Evolutionary conservation across 2,113 vertebrate species (phyloP).

Genomic region (Theristicus caerulescens): DNA sequence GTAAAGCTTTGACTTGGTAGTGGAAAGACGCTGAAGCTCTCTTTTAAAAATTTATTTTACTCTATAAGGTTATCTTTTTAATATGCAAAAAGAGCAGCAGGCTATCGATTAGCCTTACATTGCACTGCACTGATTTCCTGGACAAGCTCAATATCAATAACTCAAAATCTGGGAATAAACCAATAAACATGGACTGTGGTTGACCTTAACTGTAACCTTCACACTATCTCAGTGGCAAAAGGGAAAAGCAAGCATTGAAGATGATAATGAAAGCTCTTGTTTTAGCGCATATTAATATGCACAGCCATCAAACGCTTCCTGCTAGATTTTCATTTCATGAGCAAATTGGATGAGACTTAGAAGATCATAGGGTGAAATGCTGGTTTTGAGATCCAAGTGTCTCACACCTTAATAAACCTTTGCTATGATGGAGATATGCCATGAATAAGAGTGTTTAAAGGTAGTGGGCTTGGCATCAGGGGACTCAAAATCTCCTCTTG

Average conservation of each 20-base stretch:
- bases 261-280: slow-evolving; percentile 27
- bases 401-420: not conserved
- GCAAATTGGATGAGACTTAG: slow-evolving; percentile 23
- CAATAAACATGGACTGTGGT: not conserved
- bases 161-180: slow-evolving; percentile 45
- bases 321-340: slow-evolving; percentile 29
- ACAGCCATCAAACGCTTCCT: slow-evolving; percentile 26
- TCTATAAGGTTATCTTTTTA: slow-evolving; percentile 25
- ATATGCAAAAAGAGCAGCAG: slow-evolving; percentile 49
- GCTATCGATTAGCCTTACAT: slow-evolving; percentile 44
- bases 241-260: not conserved
- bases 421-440: not conserved
- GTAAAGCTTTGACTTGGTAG: not conserved
- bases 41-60: not conserved
- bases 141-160: slow-evolving; percentile 46
- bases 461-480: not conserved
- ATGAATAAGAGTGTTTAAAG: not conserved
- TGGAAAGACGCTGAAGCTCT: not conserved
- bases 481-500: not conserved
- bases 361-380: slow-evolving; percentile 16
- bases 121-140: slow-evolving; percentile 30
- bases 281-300: slow-evolving; percentile 48
- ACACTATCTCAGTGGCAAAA: slow-evolving; percentile 24
- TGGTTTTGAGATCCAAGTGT: not conserved
- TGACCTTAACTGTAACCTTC: slow-evolving; percentile 60